These are phyloP conservation scores for Tanytarsus gracilentus DNA, from an alignment of 2,888 invertebrate genomes.

Conservation along the genomic window DNA sequence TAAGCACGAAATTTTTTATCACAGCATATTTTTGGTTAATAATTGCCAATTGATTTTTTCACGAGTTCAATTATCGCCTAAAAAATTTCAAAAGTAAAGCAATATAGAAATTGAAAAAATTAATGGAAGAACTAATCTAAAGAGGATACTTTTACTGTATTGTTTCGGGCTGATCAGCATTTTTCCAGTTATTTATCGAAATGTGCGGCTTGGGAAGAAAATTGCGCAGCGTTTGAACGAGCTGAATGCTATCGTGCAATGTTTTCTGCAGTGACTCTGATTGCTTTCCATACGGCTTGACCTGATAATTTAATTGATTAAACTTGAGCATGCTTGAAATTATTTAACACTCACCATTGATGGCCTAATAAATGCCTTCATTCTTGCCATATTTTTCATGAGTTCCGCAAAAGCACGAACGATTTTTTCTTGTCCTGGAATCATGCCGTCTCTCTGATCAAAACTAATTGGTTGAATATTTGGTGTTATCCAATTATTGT, in stretches of 20 bases:
- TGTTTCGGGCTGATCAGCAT: conserved; percentile 54
- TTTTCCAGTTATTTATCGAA: conserved; percentile 83
- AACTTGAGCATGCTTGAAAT: conserved; percentile 29
- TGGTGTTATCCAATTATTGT: conserved; percentile 52
- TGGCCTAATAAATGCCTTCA: conserved; percentile 79
- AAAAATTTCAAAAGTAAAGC: neutral
- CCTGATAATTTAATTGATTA: conserved; percentile 7
- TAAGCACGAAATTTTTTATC: conserved; percentile 29
- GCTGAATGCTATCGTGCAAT: conserved; percentile 74
- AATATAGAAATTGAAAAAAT: too few species aligned
- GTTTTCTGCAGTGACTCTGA: conserved; percentile 83
- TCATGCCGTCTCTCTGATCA: conserved; percentile 37
- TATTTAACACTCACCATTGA: conserved; percentile 50
- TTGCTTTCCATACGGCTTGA: conserved; percentile 79
- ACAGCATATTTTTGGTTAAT: conserved; percentile 27
- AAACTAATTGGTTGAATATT: conserved; percentile 26
- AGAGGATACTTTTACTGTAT: conserved; percentile 26
- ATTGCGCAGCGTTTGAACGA: conserved; percentile 75
- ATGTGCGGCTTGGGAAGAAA: conserved; percentile 81
- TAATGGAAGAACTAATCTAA: too few species aligned
- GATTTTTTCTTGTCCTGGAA: conserved; percentile 72
- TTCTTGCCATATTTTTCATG: conserved; percentile 79
- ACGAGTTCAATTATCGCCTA: conserved; percentile 13
- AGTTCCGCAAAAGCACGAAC: conserved; percentile 76
- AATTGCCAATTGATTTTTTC: conserved; percentile 25